phyloP scores from a whole-genome alignment of 2,113 vertebrate genomes.

The Xerus inauris region DNA sequence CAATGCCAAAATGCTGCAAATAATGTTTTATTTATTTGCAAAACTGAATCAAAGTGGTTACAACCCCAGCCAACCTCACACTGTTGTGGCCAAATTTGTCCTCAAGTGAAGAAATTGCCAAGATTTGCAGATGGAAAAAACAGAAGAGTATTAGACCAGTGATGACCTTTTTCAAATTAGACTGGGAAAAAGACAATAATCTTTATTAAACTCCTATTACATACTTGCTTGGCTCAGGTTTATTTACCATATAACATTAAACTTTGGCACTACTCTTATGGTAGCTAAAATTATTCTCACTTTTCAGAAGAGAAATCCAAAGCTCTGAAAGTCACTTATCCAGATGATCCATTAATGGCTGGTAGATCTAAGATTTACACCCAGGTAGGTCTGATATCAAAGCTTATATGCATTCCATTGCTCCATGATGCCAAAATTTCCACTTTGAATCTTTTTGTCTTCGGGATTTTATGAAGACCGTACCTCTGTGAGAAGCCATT shows the following conservation, averaged over 20 bases:
- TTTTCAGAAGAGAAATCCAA: neutral
- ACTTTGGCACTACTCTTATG: neutral
- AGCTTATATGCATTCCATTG: neutral
- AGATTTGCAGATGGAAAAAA: conserved; percentile 10
- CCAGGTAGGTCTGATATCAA: neutral
- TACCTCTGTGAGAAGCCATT: neutral
- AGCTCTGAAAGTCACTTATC: neutral
- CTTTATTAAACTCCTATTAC: neutral
- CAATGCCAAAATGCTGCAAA: neutral
- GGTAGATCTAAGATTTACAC: conserved; percentile 6
- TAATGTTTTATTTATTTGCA: neutral
- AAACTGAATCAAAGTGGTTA: conserved; percentile 13
- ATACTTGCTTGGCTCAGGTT: neutral
- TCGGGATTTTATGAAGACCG: conserved; percentile 22
- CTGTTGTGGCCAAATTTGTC: neutral
- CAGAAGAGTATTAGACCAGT: neutral
- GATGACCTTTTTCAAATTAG: conserved; percentile 12
- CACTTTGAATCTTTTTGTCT: neutral
- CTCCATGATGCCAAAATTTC: neutral
- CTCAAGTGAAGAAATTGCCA: conserved; percentile 1
- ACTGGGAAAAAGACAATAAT: neutral
- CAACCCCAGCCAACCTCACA: neutral
- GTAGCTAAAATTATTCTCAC: neutral
- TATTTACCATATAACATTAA: conserved; percentile 37
- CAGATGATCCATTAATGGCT: neutral